Evolutionary conservation across 2,113 vertebrate species (phyloP), one percentile per base, ranked within the genome.

Genomic region (Pituophis catenifer): DNA sequence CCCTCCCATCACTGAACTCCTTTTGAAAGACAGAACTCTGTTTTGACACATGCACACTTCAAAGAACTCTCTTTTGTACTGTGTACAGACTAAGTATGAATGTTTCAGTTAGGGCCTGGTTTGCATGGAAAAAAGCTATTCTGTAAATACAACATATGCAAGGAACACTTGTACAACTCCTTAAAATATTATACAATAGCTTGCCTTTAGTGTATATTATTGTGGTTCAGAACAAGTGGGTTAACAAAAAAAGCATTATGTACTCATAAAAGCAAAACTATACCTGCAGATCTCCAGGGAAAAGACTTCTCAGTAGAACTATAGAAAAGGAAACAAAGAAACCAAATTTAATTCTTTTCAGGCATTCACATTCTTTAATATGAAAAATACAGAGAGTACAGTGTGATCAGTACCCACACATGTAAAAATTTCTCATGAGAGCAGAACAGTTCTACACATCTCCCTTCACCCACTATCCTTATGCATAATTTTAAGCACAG

Each of bases 251-350:
- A 65, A 58, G 53, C 89, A 92, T 93, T 57, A 10, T 89, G 8
- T 57, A 38, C n/a, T 38, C 58, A 91, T 92, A 92, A 58, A 95
- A 38, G 75, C 93, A 97, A 97, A 96, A 97, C 86, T 96, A 92
- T 99, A 99, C 99, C 99, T 99, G 98, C 96, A 89, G 98, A 98
- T 98, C 98, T 99, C 99, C 99, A 99, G 94, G 99, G 98, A 97
- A 99, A 98, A 94, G 99, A 99, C 97, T 99, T 99, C 97, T 99
- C 99, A 98, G 99, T 99, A 85, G 99, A 99, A 97, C 99, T 99
- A 97, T 48, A 97, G 96, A 94, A 96, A 96, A 97, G 93, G 90
- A 96, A 96, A 38, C 44, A 38, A 97, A 95, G 92, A 95, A 93
- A 48, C 0, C 91, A 86, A 23, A 92, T 93, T 96, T 95, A 96